Percentiles rank a stretch among this genome's conserved stretches.
Evolutionary conservation across 2,888 invertebrate species (phyloP).

Genomic region (Tyria jacobaeae): DNA sequence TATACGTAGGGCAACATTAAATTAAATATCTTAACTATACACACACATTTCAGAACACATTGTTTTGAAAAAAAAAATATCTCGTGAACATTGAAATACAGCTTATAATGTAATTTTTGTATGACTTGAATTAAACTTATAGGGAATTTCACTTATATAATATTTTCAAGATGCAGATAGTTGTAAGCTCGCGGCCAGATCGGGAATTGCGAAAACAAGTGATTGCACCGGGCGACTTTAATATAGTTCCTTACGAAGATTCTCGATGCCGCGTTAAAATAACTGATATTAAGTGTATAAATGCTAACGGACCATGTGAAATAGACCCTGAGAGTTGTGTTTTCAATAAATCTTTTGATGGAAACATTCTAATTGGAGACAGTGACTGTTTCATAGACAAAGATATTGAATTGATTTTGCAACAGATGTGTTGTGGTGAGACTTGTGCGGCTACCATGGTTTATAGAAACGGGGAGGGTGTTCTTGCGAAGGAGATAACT

Average conservation of each 20-base stretch:
- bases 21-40: too few relatives aligned
- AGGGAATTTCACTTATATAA: neutral
- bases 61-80: too few relatives aligned
- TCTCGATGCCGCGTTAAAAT: slow-evolving; percentile 74
- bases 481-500: slow-evolving; percentile 65
- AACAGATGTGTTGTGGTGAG: slow-evolving; percentile 84
- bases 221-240: slow-evolving; percentile 72
- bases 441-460: slow-evolving; percentile 70
- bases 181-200: slow-evolving; percentile 68
- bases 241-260: slow-evolving; percentile 77
- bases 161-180: slow-evolving; percentile 57
- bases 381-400: slow-evolving; percentile 80
- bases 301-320: slow-evolving; percentile 59
- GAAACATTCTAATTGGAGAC: slow-evolving; percentile 82
- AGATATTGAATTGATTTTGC: slow-evolving; percentile 83
- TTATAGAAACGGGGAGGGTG: slow-evolving; percentile 66
- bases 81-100: too few relatives aligned
- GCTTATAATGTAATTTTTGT: neutral
- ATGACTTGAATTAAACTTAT: neutral
- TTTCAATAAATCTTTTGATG: slow-evolving; percentile 72
- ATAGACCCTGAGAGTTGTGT: slow-evolving; percentile 71
- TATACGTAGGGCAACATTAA: too few relatives aligned
- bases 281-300: slow-evolving; percentile 64
- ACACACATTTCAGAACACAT: too few relatives aligned
- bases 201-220: slow-evolving; percentile 75